Conservation (phyloP, 2,888 invertebrate genomes). For the Piscicola geometra region DNA sequence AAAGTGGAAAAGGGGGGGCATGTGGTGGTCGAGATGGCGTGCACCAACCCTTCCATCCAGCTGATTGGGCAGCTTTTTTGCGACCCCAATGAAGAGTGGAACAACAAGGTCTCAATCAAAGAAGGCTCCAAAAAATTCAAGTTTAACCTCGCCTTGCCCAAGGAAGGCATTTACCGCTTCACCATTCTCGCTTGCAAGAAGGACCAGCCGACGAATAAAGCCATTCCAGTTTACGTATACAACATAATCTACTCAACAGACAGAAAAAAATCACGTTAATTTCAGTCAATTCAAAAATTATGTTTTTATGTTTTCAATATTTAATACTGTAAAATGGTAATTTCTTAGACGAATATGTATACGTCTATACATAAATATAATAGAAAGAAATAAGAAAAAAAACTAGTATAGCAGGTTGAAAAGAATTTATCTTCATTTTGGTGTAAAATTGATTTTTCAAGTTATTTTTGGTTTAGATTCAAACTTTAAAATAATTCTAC, state of each 20-base stretch:
- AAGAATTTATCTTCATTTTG: too few relatives aligned
- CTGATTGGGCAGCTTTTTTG: conserved; percentile 50
- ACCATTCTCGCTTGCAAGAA: conserved; percentile 51
- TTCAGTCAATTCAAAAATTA: conserved; percentile 38
- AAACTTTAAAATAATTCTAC: too few relatives aligned
- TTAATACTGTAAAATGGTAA: too few relatives aligned
- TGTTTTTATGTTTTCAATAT: too few relatives aligned
- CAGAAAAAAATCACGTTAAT: conserved; percentile 34
- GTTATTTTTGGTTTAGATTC: too few relatives aligned
- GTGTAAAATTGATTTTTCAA: too few relatives aligned
- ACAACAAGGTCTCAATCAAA: conserved; percentile 48
- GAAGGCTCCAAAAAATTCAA: conserved; percentile 44
- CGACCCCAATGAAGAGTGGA: conserved; percentile 53
- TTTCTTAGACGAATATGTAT: too few relatives aligned
- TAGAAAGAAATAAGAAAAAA: too few relatives aligned
- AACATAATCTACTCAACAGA: conserved; percentile 46
- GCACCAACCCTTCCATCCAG: conserved; percentile 47
- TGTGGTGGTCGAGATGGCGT: conserved; percentile 48
- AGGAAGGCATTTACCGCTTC: conserved; percentile 52
- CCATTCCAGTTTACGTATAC: conserved; percentile 52
- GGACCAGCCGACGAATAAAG: conserved; percentile 46
- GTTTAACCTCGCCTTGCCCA: conserved; percentile 45
- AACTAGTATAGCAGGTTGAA: too few relatives aligned
- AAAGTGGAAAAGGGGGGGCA: conserved; percentile 45
- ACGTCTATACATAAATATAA: too few relatives aligned